A percentile compares a stretch with the other conserved stretches of the same genome.
phyloP scores from a whole-genome alignment of 1,140 invertebrate species.

The Lepidurus apus region DNA sequence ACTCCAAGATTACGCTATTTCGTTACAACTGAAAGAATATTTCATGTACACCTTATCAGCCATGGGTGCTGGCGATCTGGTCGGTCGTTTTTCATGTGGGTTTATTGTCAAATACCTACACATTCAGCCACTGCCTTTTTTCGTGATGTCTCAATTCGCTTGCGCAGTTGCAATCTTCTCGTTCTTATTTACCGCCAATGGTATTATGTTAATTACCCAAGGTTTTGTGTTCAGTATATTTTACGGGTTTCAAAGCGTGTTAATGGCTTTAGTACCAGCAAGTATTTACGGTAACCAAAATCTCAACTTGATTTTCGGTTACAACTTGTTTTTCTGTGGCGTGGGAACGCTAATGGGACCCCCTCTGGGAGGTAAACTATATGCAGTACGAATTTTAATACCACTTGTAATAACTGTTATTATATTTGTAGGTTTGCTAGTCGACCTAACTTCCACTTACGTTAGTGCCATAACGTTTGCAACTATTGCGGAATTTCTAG shows the following conservation, averaged over 20 bases:
- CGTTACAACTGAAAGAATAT: slow-evolving; percentile 29
- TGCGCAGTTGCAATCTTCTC: slow-evolving; percentile 34
- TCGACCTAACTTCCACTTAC: slow-evolving; percentile 23
- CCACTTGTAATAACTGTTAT: neutral
- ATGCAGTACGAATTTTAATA: neutral
- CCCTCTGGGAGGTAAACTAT: slow-evolving; percentile 36
- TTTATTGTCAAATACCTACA: slow-evolving; percentile 25
- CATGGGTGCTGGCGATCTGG: slow-evolving; percentile 36
- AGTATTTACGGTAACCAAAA: slow-evolving; percentile 36
- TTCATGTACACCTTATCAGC: slow-evolving; percentile 34
- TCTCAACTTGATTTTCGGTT: slow-evolving; percentile 36
- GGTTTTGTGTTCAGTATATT: slow-evolving; percentile 35
- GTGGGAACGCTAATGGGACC: slow-evolving; percentile 35
- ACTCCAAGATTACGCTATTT: slow-evolving; percentile 36
- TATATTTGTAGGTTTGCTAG: neutral
- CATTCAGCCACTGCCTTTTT: slow-evolving; percentile 25
- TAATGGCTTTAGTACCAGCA: slow-evolving; percentile 34
- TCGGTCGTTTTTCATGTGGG: slow-evolving; percentile 34
- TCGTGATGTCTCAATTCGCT: slow-evolving; percentile 25
- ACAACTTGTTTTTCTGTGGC: slow-evolving; percentile 36
- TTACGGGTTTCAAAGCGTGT: slow-evolving; percentile 36
- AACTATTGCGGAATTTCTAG: slow-evolving; percentile 13
- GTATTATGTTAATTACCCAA: slow-evolving; percentile 30
- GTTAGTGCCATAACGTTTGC: neutral
- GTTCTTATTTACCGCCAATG: slow-evolving; percentile 29